Percentiles rank a stretch among this genome's conserved stretches.
These are phyloP conservation scores for Achlya flavicornis DNA, from an alignment of 2,888 invertebrate genomes.

Conservation along the genomic window DNA sequence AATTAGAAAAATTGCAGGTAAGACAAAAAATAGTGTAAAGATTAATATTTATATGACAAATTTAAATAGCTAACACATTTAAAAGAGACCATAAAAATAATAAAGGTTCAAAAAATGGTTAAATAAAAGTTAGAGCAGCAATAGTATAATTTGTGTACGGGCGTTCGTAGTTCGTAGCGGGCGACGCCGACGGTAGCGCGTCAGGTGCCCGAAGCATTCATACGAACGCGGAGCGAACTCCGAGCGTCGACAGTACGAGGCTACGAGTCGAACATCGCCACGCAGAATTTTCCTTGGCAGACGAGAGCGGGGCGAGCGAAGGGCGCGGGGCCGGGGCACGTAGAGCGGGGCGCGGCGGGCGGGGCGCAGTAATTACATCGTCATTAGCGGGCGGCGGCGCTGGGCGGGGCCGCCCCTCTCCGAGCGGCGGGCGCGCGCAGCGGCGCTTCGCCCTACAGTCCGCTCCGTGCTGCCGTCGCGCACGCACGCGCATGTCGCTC, in stretches of 20 bases:
- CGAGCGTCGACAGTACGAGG: slow-evolving; percentile 8
- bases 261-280: slow-evolving; percentile 20
- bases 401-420: slow-evolving; percentile 73
- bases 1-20: no score
- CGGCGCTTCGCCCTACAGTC: slow-evolving; percentile 71
- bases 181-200: background rate
- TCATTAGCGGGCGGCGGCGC: slow-evolving; percentile 66
- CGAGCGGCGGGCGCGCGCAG: slow-evolving; percentile 67
- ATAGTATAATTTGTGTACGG: background rate
- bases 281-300: slow-evolving; percentile 24
- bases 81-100: background rate
- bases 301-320: slow-evolving; percentile 16
- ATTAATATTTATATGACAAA: background rate
- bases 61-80: no score
- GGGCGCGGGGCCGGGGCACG: slow-evolving; percentile 24
- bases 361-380: slow-evolving; percentile 66
- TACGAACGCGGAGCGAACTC: slow-evolving; percentile 1
- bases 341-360: slow-evolving; percentile 43
- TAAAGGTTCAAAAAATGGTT: background rate
- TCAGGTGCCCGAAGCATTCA: slow-evolving; percentile 4
- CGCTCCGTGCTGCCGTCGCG: slow-evolving; percentile 81
- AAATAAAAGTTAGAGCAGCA: background rate
- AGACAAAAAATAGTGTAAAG: no score
- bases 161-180: slow-evolving; percentile 4
- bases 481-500: slow-evolving; percentile 86